Conservation (phyloP, 2,113 vertebrate genomes). For the Mungos mungo region DNA sequence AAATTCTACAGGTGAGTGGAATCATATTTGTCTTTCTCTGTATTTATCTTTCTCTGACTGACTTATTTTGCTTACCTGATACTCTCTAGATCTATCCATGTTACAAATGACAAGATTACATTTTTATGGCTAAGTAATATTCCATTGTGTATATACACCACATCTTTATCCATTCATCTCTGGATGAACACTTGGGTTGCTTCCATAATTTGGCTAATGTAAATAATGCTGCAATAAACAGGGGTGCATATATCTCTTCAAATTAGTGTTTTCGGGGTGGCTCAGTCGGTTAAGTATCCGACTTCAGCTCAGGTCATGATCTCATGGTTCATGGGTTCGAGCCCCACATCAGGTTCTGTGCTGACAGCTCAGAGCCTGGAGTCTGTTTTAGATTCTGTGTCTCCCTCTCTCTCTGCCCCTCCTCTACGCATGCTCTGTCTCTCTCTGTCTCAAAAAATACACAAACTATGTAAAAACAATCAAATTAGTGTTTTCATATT, state of each 20-base stretch:
- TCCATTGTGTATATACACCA: background rate
- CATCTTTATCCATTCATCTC: background rate
- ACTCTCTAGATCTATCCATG: background rate
- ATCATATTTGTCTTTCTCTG: background rate
- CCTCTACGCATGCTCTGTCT: too few relatives aligned
- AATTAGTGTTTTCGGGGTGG: too few relatives aligned
- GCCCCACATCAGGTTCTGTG: too few relatives aligned
- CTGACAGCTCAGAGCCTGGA: too few relatives aligned
- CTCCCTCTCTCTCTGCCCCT: too few relatives aligned
- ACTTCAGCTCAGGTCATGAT: too few relatives aligned
- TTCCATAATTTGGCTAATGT: background rate
- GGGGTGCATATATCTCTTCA: background rate
- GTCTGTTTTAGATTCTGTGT: too few relatives aligned
- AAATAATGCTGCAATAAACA: background rate
- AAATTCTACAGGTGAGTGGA: background rate
- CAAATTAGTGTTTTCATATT: background rate
- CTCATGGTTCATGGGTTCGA: too few relatives aligned
- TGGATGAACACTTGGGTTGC: background rate
- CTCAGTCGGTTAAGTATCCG: too few relatives aligned
- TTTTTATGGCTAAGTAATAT: background rate
- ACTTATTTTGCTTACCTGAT: background rate
- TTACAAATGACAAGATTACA: background rate
- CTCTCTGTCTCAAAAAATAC: too few relatives aligned
- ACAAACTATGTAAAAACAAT: too few relatives aligned
- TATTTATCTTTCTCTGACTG: background rate